Evolutionary conservation across 1,140 invertebrate species (phyloP), one percentile per base, ranked within the genome.

Genomic region (Cyphomyrmex costatus): DNA sequence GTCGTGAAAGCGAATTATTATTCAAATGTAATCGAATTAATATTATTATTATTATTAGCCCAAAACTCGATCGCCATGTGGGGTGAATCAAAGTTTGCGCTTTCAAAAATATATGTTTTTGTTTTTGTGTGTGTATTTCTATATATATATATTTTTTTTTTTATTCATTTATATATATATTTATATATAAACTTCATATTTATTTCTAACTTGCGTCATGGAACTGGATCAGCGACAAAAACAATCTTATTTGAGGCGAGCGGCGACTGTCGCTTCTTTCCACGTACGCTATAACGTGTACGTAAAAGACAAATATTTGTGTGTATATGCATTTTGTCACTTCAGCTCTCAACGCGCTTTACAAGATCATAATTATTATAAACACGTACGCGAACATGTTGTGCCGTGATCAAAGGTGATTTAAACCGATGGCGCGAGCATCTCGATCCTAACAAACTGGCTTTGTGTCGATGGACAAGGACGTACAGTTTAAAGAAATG

Each of bases 191-290:
- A 91, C 85, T 90, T 91, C 87, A 74, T 80, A 89, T 91, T 89
- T 89, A 83, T 58, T 70, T 87, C 76, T 92, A 92, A 92, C 92
- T 89, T 61, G 90, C 90, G 88, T 91, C 88, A 91, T 88, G 86
- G 86, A 93, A 92, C 90, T 92, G 92, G 91, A 93, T 93, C 86
- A 84, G 89, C 90, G 68, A 91, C 87, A 88, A 90, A 88, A 90
- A 86, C 89, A 86, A 56, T 82, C 74, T 85, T 77, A 7, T 76
- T 86, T 83, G 16, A 65, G 24, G 70, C 74, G 89, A 82, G 46
- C 19, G 74, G 68, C 80, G 49, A 65, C 60, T 86, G 61, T 66
- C 84, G 30, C 60, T 63, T 30, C 33, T 71, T 65, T 36, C 63
- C 66, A 89, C 90, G 86, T 88, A 92, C 91, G 91, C 90, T 92